A percentile compares a stretch with the other conserved stretches of the same genome.
Conservation (phyloP, 2,113 vertebrate species). For the Pao palembangensis region DNA sequence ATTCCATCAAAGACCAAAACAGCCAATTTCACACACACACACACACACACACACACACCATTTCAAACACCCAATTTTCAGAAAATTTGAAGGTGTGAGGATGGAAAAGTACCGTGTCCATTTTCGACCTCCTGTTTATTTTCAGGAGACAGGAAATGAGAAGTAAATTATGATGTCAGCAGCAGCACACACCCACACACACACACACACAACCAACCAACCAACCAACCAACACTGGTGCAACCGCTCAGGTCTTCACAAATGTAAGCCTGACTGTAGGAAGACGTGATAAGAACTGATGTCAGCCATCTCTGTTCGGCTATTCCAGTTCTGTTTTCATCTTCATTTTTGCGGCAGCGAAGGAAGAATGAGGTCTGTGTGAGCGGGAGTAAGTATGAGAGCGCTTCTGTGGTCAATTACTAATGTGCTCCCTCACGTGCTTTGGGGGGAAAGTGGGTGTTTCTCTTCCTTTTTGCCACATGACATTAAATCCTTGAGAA, state of each 20-base stretch:
- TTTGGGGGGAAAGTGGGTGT: slow-evolving; percentile 24
- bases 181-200: background rate
- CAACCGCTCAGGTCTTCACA: background rate
- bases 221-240: background rate
- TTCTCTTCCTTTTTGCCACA: slow-evolving; percentile 42
- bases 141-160: background rate
- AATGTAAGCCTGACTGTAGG: background rate
- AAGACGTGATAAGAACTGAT: too few relatives aligned
- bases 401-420: slow-evolving; percentile 14
- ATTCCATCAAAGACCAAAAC: background rate
- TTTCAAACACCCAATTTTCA: background rate
- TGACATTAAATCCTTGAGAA: slow-evolving; percentile 30
- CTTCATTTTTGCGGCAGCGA: background rate
- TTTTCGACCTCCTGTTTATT: background rate
- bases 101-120: background rate
- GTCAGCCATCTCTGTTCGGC: background rate
- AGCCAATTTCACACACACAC: background rate
- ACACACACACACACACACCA: background rate
- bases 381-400: background rate
- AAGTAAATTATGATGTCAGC: background rate
- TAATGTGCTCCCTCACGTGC: slow-evolving; percentile 9
- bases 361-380: background rate
- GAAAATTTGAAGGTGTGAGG: background rate
- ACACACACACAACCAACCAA: background rate
- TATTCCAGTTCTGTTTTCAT: background rate